Base-by-base conservation (phyloP, 2,888 invertebrate species). In the Drosophila quinaria region DNA sequence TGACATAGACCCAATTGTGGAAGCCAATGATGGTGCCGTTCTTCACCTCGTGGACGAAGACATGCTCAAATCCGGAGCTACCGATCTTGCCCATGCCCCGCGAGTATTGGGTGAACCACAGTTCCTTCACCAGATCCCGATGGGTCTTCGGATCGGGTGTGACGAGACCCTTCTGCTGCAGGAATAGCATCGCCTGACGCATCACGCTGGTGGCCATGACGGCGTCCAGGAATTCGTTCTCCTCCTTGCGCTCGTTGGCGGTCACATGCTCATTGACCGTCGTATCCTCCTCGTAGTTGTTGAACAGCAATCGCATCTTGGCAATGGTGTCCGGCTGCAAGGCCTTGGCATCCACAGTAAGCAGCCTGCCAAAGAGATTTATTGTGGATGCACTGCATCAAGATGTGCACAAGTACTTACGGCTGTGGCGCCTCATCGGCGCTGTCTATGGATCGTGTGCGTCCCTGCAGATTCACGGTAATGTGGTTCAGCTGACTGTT, bases 1-100 rank as follows among this genome's bases (percentile, higher is more conserved):
- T 94, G 87, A 97, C 97, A 92, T 96, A 97, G 33, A 98, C 94
- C 98, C 98, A 98, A 91, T 97, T 98, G 92, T 98, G 98, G 74
- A 98, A 94, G 9, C 98, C 98, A 55, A 94, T 95, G 25, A 98
- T 95, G 84, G 95, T 95, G 46, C 95, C 95, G 80, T 95, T 95
- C 91, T 96, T 97, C 0, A 96, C 93, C 94, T 98, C 98, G 0
- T 97, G 96, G 3, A 98, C 94, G 92, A 98, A 98, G 22, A 98
- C 95, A 90, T 98, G 98, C 92, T 98, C 98, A 90, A 98, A 98
- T 1, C 97, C 98, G 41, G 96, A 96, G 82, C 98, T 98, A 68
- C 98, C 96, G 22, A 96, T 94, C 90, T 95, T 95, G 31, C 97
- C 96, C 86, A 94, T 94, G 33, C 96, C 95, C 71, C 98, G 94